A percentile compares a stretch with the other conserved stretches of the same genome.
Evolutionary conservation across 2,113 vertebrate species (phyloP).

Genomic region (Austrofundulus limnaeus): DNA sequence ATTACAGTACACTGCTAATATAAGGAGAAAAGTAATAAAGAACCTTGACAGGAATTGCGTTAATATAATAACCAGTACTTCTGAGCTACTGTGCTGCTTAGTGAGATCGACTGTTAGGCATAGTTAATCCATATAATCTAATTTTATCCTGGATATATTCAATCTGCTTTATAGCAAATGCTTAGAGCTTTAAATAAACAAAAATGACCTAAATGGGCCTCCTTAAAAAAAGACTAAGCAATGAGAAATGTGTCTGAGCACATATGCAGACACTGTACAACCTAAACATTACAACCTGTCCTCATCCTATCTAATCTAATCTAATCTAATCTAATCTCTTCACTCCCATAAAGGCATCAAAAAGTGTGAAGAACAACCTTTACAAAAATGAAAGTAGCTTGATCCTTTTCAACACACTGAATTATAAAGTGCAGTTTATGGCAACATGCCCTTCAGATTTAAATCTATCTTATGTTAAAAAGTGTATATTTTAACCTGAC

Average conservation of each 20-base stretch:
- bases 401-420: not conserved
- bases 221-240: too few species aligned
- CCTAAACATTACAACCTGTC: too few species aligned
- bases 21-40: not conserved
- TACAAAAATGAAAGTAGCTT: not conserved
- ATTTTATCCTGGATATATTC: too few species aligned
- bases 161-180: too few species aligned
- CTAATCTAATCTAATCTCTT: not conserved
- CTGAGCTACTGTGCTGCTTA: not conserved
- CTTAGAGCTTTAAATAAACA: too few species aligned
- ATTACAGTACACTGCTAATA: not conserved
- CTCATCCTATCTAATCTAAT: not conserved
- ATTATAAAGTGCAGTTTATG: not conserved
- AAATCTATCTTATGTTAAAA: constrained; percentile 3
- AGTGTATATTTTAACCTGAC: not conserved
- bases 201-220: too few species aligned
- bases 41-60: too few species aligned
- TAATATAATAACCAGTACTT: not conserved
- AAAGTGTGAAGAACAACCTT: not conserved
- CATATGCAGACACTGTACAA: too few species aligned
- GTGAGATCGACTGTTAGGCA: too few species aligned
- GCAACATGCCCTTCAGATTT: constrained; percentile 17
- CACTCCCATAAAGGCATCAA: not conserved
- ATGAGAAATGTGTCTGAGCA: too few species aligned
- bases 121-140: too few species aligned